phyloP scores from a whole-genome alignment of 2,113 vertebrate species.

The Gasterosteus nipponicus region DNA sequence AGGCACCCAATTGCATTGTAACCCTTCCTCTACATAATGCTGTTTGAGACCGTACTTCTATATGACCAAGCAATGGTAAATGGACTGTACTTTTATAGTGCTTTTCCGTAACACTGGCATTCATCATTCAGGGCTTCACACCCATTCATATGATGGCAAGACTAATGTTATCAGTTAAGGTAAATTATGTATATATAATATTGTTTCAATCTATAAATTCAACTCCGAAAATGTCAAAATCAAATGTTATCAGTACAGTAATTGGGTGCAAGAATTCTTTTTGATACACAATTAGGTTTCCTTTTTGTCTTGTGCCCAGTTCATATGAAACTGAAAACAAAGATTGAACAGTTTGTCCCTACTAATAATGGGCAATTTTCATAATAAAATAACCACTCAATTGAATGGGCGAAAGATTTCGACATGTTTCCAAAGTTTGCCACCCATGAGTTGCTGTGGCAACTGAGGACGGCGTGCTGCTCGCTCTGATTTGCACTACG shows the following conservation, averaged over 20 bases:
- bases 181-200: too few species aligned
- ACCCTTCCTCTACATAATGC: neutral
- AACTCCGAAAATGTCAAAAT: too few species aligned
- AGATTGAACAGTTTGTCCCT: neutral
- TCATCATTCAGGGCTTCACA: too few species aligned
- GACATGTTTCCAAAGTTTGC: neutral
- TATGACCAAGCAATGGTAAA: neutral
- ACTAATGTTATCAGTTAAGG: too few species aligned
- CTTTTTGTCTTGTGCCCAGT: too few species aligned
- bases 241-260: too few species aligned
- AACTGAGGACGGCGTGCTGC: constrained; percentile 48
- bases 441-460: constrained; percentile 16
- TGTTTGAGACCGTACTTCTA: neutral
- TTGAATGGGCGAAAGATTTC: neutral
- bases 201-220: too few species aligned
- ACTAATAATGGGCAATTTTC: neutral
- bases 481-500: constrained; percentile 6
- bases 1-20: too few species aligned
- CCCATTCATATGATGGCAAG: too few species aligned
- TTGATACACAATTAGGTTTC: neutral
- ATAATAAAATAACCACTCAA: neutral
- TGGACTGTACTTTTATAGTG: too few species aligned
- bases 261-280: neutral
- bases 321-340: neutral
- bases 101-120: too few species aligned